Conservation (phyloP, 2,113 vertebrate genomes). For the Delphinapterus leucas region DNA sequence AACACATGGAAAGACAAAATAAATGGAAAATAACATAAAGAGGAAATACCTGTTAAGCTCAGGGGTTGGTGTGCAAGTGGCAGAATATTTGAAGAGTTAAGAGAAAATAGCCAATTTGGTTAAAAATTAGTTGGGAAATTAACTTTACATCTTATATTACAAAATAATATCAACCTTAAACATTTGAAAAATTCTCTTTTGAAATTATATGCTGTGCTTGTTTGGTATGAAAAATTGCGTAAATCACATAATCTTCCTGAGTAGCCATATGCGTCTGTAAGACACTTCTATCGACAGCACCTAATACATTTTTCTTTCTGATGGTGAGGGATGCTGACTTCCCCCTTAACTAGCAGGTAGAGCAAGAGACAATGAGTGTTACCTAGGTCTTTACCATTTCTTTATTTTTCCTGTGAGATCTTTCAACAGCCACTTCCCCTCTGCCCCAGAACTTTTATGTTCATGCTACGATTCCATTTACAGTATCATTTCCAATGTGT, state of each 20-base stretch:
- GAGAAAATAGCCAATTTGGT: neutral
- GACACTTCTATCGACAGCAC: neutral
- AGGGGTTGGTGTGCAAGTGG: neutral
- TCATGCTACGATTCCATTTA: neutral
- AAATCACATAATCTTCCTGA: neutral
- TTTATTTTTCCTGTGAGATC: neutral
- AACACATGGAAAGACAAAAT: no score
- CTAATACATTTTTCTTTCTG: neutral
- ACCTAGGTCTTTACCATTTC: neutral
- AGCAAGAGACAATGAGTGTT: neutral
- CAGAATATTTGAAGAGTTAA: neutral
- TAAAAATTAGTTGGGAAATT: neutral
- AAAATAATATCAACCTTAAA: neutral
- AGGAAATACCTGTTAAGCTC: neutral
- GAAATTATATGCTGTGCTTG: neutral
- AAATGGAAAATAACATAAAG: neutral
- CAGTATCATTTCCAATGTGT: neutral
- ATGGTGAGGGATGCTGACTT: neutral
- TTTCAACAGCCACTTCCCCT: neutral
- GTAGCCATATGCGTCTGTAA: neutral
- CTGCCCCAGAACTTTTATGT: neutral
- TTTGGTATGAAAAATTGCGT: neutral
- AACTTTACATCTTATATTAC: neutral
- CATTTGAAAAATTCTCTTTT: neutral
- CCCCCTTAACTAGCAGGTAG: neutral